Evolutionary conservation across 2,113 vertebrate genomes (phyloP).

Genomic region (Pomatorhinus ruficollis): DNA sequence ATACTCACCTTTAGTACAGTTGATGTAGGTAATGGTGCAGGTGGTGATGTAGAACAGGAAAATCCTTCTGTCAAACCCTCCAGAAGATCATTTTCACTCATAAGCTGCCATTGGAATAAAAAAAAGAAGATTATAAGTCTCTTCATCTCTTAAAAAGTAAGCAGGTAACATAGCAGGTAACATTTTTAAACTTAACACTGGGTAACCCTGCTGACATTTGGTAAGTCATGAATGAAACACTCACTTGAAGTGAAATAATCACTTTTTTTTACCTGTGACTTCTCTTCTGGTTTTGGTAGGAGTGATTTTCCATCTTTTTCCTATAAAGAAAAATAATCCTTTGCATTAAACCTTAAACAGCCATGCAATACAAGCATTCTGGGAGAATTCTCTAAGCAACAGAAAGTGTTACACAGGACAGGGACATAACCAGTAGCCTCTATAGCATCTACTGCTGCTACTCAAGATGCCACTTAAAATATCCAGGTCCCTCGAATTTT

Average conservation of each 20-base stretch:
- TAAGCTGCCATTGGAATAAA: conserved; percentile 44
- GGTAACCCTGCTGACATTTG: background rate
- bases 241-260: background rate
- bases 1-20: conserved; percentile 2
- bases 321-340: conserved; percentile 10
- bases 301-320: conserved; percentile 75
- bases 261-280: conserved; percentile 52
- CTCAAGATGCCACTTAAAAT: background rate
- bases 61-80: conserved; percentile 75
- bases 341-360: background rate
- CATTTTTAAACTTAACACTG: background rate
- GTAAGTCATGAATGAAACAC: background rate
- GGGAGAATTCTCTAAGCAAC: background rate
- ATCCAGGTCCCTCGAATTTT: background rate
- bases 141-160: background rate
- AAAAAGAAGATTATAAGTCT: background rate
- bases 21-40: background rate
- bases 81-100: conserved; percentile 72
- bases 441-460: background rate
- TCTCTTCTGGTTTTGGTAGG: conserved; percentile 48
- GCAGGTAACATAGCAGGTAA: background rate
- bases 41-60: background rate
- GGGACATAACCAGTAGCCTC: background rate
- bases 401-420: background rate
- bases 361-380: background rate